These are phyloP conservation scores for Tinea pellionella DNA, from an alignment of 2,888 invertebrate species.

Conservation along the genomic window DNA sequence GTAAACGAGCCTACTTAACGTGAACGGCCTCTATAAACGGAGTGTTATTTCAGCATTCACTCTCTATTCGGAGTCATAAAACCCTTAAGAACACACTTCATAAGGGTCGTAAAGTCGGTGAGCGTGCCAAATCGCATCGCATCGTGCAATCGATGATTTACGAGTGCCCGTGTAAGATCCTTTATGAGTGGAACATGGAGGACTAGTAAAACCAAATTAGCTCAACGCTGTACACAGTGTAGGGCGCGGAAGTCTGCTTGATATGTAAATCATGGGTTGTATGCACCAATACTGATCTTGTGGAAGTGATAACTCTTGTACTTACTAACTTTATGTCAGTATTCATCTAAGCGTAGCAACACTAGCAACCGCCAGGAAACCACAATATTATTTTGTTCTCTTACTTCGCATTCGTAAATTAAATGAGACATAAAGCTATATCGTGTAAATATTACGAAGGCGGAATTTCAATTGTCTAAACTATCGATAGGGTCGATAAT, in stretches of 20 bases:
- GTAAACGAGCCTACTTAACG: not conserved
- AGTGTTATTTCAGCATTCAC: conserved; percentile 12
- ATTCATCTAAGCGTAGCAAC: not conserved
- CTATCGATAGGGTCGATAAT: not conserved
- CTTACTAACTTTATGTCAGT: not conserved
- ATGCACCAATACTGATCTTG: not conserved
- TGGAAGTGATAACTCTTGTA: not conserved
- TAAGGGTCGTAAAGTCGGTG: conserved; percentile 32
- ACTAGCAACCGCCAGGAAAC: not conserved
- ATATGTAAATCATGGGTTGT: conserved; percentile 4
- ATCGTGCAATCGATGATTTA: conserved; percentile 55
- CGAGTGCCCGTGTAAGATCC: conserved; percentile 42
- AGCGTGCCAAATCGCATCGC: conserved; percentile 43
- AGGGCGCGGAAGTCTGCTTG: conserved; percentile 10
- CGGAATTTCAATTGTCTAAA: not conserved
- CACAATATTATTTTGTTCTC: not conserved
- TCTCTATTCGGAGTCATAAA: conserved; percentile 29
- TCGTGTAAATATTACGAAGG: not conserved
- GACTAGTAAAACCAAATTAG: conserved; percentile 32
- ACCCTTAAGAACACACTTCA: conserved; percentile 33
- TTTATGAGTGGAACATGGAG: conserved; percentile 34
- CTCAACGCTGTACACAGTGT: conserved; percentile 22
- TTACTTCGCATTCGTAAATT: too few species aligned
- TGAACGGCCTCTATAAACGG: not conserved
- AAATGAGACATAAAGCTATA: not conserved